These are phyloP conservation scores for Pandemis cinnamomeana DNA, from an alignment of 2,888 invertebrate genomes.

Conservation along the genomic window DNA sequence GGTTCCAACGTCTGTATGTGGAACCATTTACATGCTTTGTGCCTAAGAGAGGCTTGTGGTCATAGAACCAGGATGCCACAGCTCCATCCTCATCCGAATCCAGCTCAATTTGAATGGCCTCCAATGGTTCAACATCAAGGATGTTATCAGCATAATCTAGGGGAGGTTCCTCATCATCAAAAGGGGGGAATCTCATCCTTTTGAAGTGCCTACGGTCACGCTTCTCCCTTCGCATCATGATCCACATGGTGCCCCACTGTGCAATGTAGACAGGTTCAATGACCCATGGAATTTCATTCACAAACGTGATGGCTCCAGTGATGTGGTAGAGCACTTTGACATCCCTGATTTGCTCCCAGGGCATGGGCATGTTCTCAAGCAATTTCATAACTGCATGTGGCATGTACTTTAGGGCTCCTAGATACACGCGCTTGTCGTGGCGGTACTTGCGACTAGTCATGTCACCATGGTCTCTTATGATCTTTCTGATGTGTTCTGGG, in stretches of 20 bases:
- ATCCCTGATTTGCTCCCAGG: constrained; percentile 99
- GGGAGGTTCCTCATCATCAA: constrained; percentile 99
- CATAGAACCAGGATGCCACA: constrained; percentile 99
- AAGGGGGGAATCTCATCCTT: constrained; percentile 99
- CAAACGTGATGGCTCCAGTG: constrained; percentile 99
- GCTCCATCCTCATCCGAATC: constrained; percentile 97
- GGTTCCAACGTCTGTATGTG: constrained; percentile 98
- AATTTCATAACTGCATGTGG: constrained; percentile 99
- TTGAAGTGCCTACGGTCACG: constrained; percentile 99
- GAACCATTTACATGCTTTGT: constrained; percentile 98
- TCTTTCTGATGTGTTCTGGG: constrained; percentile 99
- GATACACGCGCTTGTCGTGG: constrained; percentile 99
- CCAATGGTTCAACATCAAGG: constrained; percentile 98
- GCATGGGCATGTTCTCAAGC: constrained; percentile 99
- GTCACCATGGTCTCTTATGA: constrained; percentile 99
- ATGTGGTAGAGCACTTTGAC: constrained; percentile 99
- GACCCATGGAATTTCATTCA: constrained; percentile 99
- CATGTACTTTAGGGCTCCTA: constrained; percentile 99
- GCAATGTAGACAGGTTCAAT: constrained; percentile 99
- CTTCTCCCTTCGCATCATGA: constrained; percentile 99
- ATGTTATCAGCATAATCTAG: constrained; percentile 99
- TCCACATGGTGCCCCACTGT: constrained; percentile 99
- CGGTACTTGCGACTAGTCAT: constrained; percentile 99
- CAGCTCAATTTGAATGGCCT: constrained; percentile 99
- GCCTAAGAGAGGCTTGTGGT: constrained; percentile 97